phyloP scores from a whole-genome alignment of 1,140 invertebrate genomes.

The Trichomalopsis sarcophagae region DNA sequence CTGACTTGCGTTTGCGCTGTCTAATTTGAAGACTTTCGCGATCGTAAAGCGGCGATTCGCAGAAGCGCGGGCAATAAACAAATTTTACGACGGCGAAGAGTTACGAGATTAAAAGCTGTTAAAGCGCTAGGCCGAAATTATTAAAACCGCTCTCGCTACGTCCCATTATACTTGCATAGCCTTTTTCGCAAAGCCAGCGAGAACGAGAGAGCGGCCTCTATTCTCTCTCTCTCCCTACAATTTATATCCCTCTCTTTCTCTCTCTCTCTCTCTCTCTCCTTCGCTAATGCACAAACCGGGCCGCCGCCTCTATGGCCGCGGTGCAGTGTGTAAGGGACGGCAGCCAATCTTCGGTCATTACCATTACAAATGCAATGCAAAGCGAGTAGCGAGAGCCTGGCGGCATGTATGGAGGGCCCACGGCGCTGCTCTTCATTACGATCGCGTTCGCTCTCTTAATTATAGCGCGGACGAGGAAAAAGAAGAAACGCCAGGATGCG shows the following conservation, averaged over 20 bases:
- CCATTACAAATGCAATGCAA: conserved; percentile 45
- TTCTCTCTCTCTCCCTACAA: conserved; percentile 11
- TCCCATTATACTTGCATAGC: not conserved
- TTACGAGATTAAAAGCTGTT: conserved; percentile 4
- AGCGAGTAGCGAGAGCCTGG: not conserved
- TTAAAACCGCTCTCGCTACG: conserved; percentile 1
- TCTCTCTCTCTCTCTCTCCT: not conserved
- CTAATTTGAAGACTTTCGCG: not conserved
- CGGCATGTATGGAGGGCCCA: not conserved
- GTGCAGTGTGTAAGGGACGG: not conserved
- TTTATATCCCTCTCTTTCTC: conserved; percentile 13
- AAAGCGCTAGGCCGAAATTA: not conserved
- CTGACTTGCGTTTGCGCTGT: too few relatives aligned
- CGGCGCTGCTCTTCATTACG: conserved; percentile 30
- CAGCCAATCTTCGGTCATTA: conserved; percentile 41
- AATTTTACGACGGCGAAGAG: not conserved
- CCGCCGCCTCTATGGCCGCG: not conserved
- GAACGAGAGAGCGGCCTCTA: not conserved
- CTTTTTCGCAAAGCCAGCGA: not conserved
- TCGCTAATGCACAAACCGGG: conserved; percentile 15
- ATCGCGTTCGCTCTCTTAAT: conserved; percentile 26
- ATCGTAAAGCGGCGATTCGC: not conserved
- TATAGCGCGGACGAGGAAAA: conserved; percentile 5
- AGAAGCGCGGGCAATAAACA: not conserved
- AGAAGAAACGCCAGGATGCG: not conserved